Evolutionary conservation across 2,113 vertebrate species (phyloP).

Genomic region (Megaptera novaeangliae): DNA sequence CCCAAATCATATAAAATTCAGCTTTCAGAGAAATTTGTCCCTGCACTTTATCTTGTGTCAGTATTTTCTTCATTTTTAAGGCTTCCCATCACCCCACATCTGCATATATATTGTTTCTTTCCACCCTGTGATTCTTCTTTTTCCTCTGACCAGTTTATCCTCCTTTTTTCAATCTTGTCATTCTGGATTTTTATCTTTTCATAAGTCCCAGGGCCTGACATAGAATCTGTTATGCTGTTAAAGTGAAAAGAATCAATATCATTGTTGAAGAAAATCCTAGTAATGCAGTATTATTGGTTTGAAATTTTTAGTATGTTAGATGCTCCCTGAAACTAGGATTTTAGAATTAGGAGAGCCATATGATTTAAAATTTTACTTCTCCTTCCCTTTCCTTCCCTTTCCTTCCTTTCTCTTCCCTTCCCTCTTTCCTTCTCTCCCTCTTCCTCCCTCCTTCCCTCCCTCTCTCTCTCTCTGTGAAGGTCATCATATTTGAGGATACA

Average conservation of each 20-base stretch:
- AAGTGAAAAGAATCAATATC: not conserved
- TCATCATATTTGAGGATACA: not conserved
- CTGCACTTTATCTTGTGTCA: not conserved
- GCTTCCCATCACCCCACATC: not conserved
- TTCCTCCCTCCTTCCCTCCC: not conserved
- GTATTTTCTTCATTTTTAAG: not conserved
- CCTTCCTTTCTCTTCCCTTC: not conserved
- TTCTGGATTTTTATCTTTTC: not conserved
- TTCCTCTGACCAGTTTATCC: not conserved
- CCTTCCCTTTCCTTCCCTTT: not conserved
- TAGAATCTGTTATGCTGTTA: not conserved
- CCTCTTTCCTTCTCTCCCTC: not conserved
- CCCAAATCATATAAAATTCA: not conserved
- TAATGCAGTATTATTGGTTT: not conserved
- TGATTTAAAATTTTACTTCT: not conserved
- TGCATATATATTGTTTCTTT: slow-evolving; percentile 35
- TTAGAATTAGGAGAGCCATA: not conserved
- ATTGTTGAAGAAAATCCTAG: not conserved
- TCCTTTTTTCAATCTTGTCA: not conserved
- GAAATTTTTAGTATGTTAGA: not conserved
- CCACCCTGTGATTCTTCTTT: not conserved
- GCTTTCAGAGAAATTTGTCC: not conserved
- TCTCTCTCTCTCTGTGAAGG: not conserved
- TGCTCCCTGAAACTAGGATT: not conserved
- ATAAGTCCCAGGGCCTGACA: not conserved